Evolutionary conservation across 2,797 vertebrate species (phyloP).

Genomic region (Synanceia verrucosa): DNA sequence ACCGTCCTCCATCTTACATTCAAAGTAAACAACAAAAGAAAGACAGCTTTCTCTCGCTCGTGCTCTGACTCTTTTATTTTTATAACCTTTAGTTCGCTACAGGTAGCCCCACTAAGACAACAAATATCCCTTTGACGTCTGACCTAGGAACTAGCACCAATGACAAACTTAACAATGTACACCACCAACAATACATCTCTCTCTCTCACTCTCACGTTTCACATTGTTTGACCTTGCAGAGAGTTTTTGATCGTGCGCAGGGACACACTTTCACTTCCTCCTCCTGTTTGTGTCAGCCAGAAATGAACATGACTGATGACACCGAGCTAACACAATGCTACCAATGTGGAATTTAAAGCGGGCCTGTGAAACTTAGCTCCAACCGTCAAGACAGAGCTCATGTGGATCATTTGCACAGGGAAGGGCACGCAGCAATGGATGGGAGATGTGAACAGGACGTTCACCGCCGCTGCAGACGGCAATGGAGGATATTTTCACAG

Average conservation of each 20-base stretch:
- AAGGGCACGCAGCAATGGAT: neutral
- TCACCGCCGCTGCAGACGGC: neutral
- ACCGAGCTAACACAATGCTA: conserved; percentile 22
- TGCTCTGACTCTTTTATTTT: conserved; percentile 24
- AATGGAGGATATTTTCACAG: conserved; percentile 15
- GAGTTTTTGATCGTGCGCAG: neutral
- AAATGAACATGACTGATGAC: conserved; percentile 53
- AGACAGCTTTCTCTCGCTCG: neutral
- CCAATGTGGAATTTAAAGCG: conserved; percentile 57
- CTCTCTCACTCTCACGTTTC: conserved; percentile 18
- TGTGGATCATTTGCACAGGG: neutral
- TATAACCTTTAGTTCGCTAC: conserved; percentile 22
- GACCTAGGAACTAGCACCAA: conserved; percentile 47
- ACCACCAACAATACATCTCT: conserved; percentile 26
- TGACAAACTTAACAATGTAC: conserved; percentile 42
- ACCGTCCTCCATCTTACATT: conserved; percentile 62
- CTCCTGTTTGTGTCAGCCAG: conserved; percentile 4
- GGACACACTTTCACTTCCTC: conserved; percentile 4
- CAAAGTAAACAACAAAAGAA: conserved; percentile 69
- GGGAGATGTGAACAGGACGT: conserved; percentile 41
- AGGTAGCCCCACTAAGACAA: conserved; percentile 29
- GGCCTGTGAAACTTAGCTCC: conserved; percentile 53
- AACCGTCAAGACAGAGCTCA: conserved; percentile 26
- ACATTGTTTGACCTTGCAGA: conserved; percentile 38
- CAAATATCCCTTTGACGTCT: conserved; percentile 25